A percentile compares a stretch with the other conserved stretches of the same genome.
Conservation (phyloP, 2,113 vertebrate species). For the Saccopteryx leptura region DNA sequence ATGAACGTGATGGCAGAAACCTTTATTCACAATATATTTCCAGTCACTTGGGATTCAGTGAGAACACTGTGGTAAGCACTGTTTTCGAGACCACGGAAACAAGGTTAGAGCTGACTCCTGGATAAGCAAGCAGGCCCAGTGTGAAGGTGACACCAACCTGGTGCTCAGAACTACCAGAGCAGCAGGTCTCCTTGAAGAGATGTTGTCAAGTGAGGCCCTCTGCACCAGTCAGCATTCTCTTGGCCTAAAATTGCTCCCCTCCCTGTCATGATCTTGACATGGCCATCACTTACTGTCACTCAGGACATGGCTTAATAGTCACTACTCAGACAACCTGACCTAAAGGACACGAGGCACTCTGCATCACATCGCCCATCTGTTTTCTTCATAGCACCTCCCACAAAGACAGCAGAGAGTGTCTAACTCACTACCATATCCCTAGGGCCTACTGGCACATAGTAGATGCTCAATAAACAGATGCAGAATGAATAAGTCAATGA, state of each 20-base stretch:
- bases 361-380: not conserved
- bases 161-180: not conserved
- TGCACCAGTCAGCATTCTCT: not conserved
- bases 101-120: not conserved
- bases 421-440: not conserved
- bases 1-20: not conserved
- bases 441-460: not conserved
- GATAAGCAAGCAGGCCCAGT: not conserved
- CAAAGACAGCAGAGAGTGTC: not conserved
- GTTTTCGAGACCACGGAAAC: not conserved
- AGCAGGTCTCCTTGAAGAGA: not conserved
- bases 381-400: not conserved
- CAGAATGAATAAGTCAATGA: not conserved
- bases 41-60: not conserved
- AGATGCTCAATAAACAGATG: not conserved
- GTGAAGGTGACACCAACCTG: not conserved
- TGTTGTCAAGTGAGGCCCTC: not conserved
- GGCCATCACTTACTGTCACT: not conserved
- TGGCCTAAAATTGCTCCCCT: not conserved
- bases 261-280: not conserved
- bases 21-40: not conserved
- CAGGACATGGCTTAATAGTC: not conserved
- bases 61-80: not conserved
- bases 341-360: not conserved
- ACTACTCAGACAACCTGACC: not conserved